Conservation (phyloP, 2,797 vertebrate species). For the Denticeps clupeoides region DNA sequence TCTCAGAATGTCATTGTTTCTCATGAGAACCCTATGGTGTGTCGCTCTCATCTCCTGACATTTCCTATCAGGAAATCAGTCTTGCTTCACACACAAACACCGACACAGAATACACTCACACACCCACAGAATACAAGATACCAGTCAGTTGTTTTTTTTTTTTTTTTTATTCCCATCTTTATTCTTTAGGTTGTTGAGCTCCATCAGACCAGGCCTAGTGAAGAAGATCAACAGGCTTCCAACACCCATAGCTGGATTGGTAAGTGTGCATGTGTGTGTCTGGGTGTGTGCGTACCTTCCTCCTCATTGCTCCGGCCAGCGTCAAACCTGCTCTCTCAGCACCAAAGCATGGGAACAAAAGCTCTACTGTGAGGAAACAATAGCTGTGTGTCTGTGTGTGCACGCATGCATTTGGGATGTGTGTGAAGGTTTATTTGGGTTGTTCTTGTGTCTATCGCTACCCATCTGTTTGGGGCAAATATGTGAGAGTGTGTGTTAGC, state of each 20-base stretch:
- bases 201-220: constrained; percentile 89
- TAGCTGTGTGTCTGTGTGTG: neutral
- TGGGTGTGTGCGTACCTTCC: neutral
- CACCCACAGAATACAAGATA: neutral
- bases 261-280: constrained; percentile 42
- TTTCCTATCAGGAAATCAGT: neutral
- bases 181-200: constrained; percentile 82
- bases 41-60: neutral
- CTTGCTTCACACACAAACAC: neutral
- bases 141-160: neutral
- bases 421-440: neutral
- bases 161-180: too few species aligned
- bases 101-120: neutral
- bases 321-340: constrained; percentile 7
- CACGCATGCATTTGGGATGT: neutral
- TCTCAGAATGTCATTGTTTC: neutral
- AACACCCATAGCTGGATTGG: constrained; percentile 92
- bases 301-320: constrained; percentile 3
- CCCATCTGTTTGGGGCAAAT: neutral
- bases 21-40: neutral
- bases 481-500: neutral
- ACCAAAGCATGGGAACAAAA: constrained; percentile 16
- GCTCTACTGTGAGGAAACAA: constrained; percentile 2
- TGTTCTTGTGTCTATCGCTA: neutral
- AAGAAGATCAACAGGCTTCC: constrained; percentile 96